Evolutionary conservation across 2,113 vertebrate genomes (phyloP).

Genomic region (Urocitellus parryii): DNA sequence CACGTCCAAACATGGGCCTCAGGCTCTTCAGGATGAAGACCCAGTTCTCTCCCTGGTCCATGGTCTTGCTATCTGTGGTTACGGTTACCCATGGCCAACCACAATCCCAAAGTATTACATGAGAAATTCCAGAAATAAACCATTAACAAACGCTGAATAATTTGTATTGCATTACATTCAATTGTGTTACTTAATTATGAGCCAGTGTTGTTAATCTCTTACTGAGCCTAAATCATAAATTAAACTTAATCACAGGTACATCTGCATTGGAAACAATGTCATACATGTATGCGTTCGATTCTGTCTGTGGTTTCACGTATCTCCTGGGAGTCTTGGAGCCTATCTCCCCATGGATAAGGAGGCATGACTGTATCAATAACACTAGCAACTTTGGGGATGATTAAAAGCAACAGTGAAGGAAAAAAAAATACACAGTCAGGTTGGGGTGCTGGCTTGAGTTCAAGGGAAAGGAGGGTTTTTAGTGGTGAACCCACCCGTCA

Average conservation of each 20-base stretch:
- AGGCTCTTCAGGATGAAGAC: neutral
- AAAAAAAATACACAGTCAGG: accelerated
- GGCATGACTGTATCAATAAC: accelerated
- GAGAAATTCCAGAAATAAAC: neutral
- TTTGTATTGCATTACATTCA: neutral
- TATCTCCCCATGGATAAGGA: neutral
- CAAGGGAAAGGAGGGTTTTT: accelerated
- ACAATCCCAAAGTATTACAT: neutral
- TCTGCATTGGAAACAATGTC: neutral
- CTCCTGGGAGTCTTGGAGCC: neutral
- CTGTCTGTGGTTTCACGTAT: neutral
- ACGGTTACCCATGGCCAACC: neutral
- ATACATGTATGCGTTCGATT: neutral
- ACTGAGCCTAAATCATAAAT: neutral
- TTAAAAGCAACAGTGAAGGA: neutral
- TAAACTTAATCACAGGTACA: neutral
- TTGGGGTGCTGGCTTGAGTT: neutral
- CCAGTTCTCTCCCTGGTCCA: neutral
- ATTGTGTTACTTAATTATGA: neutral
- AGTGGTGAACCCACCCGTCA: accelerated
- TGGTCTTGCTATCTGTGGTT: neutral
- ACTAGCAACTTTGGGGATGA: neutral
- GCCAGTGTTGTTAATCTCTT: neutral
- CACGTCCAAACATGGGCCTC: accelerated
- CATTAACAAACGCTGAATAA: neutral